Evolutionary conservation across 2,888 invertebrate species (phyloP), one percentile per base, ranked within the genome.

Genomic region (Lasiommata megera): DNA sequence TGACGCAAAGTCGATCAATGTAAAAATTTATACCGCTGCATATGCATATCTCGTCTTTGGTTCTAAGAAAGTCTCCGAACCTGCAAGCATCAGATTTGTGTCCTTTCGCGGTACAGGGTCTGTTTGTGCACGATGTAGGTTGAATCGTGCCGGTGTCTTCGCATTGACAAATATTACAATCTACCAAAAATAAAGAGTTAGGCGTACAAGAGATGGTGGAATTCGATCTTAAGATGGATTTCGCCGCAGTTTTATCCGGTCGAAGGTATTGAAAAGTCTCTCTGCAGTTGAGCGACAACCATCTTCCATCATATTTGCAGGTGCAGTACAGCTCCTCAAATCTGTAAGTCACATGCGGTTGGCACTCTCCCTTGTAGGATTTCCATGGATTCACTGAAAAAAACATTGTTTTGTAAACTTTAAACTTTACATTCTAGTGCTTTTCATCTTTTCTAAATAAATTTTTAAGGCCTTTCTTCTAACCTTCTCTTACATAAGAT

Each of bases 151-250:
- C 73, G 0, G 17, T 63, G 0, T 53, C 1, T 1, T 67, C 60
- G 34, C 84, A 85, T 7, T 59, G 52, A 48, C 84, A 85, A 40
- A 85, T 54, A 47, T 84, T 82, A 56, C 84, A 85, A 14, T 74
- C 81, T 9, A 74, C 60, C 3, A 79, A 61, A 54, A 79, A 79
- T 2, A 77, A 67, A 0, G 48, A 34, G 6, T 69, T 54, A 0
- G 77, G 68, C 1, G 38, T 68, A 64, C 84, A 83, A 5, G 50
- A 17, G n/a, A 77, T 59, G 46, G 50, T 18, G 12, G 76, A 56
- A 43, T 70, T 72, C 1, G 74, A 71, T 12, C 57, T 58, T 51
- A 77, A 51, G 3, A 53, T 59, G 1, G 58, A 43, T 0, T 47
- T 41, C 0, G 56, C 58, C 29, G 43, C 31, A 3, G 56, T 54